Base-by-base conservation (phyloP, 2,797 vertebrate species). In the Pangasius larnaudii region DNA sequence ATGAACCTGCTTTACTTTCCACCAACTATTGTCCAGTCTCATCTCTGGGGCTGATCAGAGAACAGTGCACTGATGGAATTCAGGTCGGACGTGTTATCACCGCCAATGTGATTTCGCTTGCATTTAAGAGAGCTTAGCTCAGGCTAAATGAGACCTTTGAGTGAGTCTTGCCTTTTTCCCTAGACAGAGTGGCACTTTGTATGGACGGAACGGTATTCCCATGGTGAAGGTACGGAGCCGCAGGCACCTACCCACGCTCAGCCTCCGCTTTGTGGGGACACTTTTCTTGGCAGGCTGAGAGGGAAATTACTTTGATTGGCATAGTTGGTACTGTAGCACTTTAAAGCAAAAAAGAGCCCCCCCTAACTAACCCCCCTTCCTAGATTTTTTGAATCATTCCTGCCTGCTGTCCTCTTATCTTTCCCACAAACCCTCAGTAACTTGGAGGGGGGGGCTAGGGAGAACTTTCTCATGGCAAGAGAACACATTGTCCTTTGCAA, bases 231-330 rank as follows among this genome's bases (percentile, higher is more conserved):
- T 89, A 82, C 24, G 56, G 82, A 91, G 93, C 93, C 93, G 91
- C 92, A 92, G 94, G 94, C 94, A 91, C 93, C 91, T 94, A 94
- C 86, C 90, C 90, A 53, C 92, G 93, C 91, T 92, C 77, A 88
- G 91, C 92, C 91, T 92, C 33, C 91, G 92, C 94, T 95, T 95
- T 96, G 96, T 96, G 90, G 93, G 89, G 88, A 82, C 89, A 89
- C 93, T 93, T 91, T 90, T 91, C 93, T 91, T 87, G 92, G 93
- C 92, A 94, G 94, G 88, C 93, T 93, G 90, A 81, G 81, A 87
- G 91, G 93, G 90, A 95, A 95, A 94, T 95, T 95, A 93, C 95
- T 95, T 95, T 96, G 95, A 96, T 95, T 96, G 95, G 94, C 93
- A 94, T 95, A 95, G 94, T 94, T 94, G 72, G 95, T 95, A 94